Percentiles rank a stretch among this genome's conserved stretches.
Evolutionary conservation across 2,888 invertebrate genomes (phyloP).

Genomic region (Idaea straminata): DNA sequence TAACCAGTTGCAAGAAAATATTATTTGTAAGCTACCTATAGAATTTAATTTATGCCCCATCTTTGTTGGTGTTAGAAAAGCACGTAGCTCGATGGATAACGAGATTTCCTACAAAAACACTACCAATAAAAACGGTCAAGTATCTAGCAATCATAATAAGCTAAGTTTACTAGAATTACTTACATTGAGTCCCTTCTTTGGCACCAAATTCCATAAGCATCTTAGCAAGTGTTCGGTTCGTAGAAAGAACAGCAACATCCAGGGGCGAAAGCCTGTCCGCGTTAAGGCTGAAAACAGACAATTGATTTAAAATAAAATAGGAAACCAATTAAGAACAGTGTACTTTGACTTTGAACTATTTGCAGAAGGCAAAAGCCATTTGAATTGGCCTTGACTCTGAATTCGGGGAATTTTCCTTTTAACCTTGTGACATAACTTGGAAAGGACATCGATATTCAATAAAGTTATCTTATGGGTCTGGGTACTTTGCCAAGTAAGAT

Average conservation of each 20-base stretch:
- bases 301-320: neutral
- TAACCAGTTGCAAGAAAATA: neutral
- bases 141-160: neutral
- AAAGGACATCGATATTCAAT: neutral
- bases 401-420: neutral
- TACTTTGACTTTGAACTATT: constrained; percentile 1
- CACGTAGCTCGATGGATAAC: neutral
- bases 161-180: constrained; percentile 53
- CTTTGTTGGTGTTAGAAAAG: neutral
- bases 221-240: constrained; percentile 92
- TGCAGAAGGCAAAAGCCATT: neutral
- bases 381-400: neutral
- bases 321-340: neutral
- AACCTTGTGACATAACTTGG: neutral
- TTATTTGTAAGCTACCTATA: neutral
- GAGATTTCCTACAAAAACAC: neutral
- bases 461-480: too few relatives aligned
- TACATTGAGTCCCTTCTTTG: constrained; percentile 90
- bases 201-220: constrained; percentile 94
- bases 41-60: neutral
- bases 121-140: neutral
- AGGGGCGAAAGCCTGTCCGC: constrained; percentile 93
- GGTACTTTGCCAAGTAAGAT: too few relatives aligned
- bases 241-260: constrained; percentile 95
- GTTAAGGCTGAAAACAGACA: constrained; percentile 84